A percentile compares a stretch with the other conserved stretches of the same genome.
These are phyloP conservation scores for Dendrocincla tyrannina DNA, from an alignment of 2,797 vertebrate genomes.

Conservation along the genomic window DNA sequence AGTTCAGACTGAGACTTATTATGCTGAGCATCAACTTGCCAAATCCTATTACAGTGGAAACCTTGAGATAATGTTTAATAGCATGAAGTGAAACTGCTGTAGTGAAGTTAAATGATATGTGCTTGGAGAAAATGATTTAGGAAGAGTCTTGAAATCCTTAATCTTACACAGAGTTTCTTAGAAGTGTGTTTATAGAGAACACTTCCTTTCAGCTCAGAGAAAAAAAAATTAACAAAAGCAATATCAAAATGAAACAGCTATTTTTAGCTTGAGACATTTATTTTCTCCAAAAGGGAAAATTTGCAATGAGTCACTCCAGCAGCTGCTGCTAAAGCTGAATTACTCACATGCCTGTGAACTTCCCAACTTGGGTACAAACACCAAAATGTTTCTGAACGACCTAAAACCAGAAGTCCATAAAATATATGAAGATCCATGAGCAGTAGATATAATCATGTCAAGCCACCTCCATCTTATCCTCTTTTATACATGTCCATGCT, in stretches of 20 bases:
- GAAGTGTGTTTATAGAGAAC: neutral
- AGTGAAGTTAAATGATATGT: neutral
- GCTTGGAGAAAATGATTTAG: neutral
- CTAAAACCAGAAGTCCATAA: neutral
- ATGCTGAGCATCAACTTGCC: neutral
- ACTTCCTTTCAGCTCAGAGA: neutral
- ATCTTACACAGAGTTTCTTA: neutral
- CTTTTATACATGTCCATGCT: accelerated
- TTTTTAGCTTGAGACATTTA: neutral
- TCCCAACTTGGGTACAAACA: neutral
- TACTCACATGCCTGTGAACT: neutral
- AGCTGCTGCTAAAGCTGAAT: neutral
- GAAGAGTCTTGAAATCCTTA: neutral
- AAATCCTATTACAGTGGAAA: slow-evolving; percentile 4
- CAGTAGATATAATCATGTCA: neutral
- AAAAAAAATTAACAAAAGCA: neutral
- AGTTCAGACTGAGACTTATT: neutral
- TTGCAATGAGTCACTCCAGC: neutral
- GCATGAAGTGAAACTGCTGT: neutral
- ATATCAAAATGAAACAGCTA: neutral
- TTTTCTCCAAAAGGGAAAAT: neutral
- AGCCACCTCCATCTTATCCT: neutral
- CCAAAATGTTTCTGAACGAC: neutral
- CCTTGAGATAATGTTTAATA: slow-evolving; percentile 17
- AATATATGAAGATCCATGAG: neutral